Percentiles rank a stretch among this genome's conserved stretches.
These are phyloP conservation scores for Pomatorhinus ruficollis DNA, from an alignment of 2,113 vertebrate genomes.

Conservation along the genomic window DNA sequence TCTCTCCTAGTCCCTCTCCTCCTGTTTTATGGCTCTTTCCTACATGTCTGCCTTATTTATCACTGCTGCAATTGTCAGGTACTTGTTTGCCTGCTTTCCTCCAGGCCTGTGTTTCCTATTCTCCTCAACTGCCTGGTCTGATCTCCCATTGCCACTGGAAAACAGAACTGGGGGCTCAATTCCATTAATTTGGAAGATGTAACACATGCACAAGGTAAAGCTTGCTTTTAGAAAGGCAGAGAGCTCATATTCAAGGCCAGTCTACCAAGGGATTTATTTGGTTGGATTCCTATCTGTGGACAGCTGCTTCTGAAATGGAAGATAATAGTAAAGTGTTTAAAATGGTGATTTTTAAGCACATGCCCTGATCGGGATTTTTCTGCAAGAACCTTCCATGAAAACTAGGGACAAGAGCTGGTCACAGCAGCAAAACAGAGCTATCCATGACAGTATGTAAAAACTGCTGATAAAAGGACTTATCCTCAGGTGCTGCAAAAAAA, in stretches of 20 bases:
- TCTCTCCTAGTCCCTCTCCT: neutral
- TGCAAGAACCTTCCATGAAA: neutral
- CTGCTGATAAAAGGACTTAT: neutral
- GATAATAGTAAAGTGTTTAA: neutral
- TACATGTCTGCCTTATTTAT: neutral
- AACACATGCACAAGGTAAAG: neutral
- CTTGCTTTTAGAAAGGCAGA: neutral
- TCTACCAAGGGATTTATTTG: neutral
- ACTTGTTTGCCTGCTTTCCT: neutral
- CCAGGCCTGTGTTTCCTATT: neutral
- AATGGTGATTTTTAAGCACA: rapidly evolving
- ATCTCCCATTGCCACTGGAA: rapidly evolving
- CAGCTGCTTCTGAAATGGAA: neutral
- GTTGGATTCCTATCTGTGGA: neutral
- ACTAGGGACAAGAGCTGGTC: neutral
- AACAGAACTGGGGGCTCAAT: neutral
- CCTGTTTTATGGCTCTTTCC: neutral
- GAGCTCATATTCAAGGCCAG: neutral
- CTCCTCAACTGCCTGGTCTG: neutral
- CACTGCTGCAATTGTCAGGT: neutral
- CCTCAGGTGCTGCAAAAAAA: neutral
- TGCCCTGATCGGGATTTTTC: neutral
- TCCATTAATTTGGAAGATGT: neutral
- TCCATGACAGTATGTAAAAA: neutral
- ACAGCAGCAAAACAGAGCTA: neutral